Percentiles rank a stretch among this genome's conserved stretches.
These are phyloP conservation scores for Canis aureus DNA, from an alignment of 2,113 vertebrate genomes.

Conservation along the genomic window DNA sequence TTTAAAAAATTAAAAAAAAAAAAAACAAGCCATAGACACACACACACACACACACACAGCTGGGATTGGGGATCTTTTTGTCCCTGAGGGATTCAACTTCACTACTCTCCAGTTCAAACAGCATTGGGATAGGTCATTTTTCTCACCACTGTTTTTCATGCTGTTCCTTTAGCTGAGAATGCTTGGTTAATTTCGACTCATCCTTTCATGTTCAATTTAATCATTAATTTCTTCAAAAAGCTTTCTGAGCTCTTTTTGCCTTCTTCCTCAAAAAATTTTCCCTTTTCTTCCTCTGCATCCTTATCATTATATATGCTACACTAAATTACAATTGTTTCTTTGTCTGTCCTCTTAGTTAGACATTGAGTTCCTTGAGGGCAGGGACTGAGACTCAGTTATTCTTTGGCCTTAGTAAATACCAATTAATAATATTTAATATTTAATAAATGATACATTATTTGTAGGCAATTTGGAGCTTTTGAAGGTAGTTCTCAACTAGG, in stretches of 20 bases:
- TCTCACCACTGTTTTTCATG: background rate
- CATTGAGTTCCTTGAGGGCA: background rate
- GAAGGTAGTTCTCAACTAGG: background rate
- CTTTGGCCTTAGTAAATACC: background rate
- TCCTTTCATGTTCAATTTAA: background rate
- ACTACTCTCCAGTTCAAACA: background rate
- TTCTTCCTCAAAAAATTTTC: background rate
- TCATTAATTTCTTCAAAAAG: background rate
- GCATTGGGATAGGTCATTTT: background rate
- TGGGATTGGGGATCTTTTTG: background rate
- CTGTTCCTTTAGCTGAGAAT: background rate
- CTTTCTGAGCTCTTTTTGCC: background rate
- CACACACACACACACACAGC: background rate
- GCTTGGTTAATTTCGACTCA: background rate
- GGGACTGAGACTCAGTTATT: background rate
- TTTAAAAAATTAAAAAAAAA: background rate
- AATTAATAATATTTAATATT: slow-evolving; percentile 41
- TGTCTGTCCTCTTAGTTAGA: background rate
- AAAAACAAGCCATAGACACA: background rate
- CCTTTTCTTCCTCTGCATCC: background rate
- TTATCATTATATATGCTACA: background rate
- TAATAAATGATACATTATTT: slow-evolving; percentile 21
- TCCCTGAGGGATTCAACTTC: background rate
- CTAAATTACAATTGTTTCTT: background rate
- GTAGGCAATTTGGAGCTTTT: background rate